phyloP scores from a whole-genome alignment of 2,113 vertebrate species.

The Anoura caudifer region DNA sequence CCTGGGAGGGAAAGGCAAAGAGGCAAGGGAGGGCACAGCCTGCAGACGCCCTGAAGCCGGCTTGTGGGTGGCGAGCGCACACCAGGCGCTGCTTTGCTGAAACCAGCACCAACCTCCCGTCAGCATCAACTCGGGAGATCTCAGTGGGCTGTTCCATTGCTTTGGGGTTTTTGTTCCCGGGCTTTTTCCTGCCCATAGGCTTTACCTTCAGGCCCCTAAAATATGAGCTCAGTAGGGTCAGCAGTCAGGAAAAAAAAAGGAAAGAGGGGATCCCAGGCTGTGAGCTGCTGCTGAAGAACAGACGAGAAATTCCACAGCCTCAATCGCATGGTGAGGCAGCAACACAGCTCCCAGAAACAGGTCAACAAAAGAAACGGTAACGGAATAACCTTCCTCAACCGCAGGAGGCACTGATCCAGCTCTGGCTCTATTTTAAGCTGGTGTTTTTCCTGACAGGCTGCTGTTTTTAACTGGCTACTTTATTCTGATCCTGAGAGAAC shows the following conservation, averaged over 20 bases:
- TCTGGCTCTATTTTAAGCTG: background rate
- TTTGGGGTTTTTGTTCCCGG: background rate
- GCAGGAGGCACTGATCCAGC: background rate
- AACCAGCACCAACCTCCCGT: background rate
- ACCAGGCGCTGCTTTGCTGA: background rate
- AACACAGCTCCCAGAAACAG: background rate
- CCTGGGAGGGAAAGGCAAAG: background rate
- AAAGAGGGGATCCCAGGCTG: background rate
- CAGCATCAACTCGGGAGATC: background rate
- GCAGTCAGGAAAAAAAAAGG: background rate
- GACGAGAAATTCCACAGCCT: slow-evolving; percentile 19
- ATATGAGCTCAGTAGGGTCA: background rate
- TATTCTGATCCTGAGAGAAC: background rate
- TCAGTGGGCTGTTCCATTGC: background rate
- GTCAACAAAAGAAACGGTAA: background rate
- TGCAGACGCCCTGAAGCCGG: background rate
- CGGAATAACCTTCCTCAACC: background rate
- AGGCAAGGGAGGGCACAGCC: background rate
- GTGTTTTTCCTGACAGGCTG: slow-evolving; percentile 14
- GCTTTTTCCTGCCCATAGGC: background rate
- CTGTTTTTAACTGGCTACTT: slow-evolving; percentile 16
- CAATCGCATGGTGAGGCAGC: background rate
- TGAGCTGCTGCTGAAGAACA: background rate
- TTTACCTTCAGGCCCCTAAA: background rate
- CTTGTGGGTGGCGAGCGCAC: background rate